phyloP scores from a whole-genome alignment of 1,140 invertebrate species.

The Cydia fagiglandana region DNA sequence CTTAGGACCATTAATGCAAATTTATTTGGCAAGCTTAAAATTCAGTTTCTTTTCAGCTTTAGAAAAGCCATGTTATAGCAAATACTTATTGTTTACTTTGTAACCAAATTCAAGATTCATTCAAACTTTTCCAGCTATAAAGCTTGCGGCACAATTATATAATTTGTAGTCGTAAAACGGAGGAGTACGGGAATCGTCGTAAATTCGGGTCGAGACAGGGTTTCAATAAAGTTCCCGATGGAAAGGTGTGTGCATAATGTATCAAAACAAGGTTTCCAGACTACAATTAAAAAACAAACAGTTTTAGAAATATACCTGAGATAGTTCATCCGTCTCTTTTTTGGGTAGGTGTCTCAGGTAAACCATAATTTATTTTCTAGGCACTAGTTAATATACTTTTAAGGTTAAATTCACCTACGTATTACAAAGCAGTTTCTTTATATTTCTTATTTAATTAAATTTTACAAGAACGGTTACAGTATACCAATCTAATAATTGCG shows the following conservation, averaged over 20 bases:
- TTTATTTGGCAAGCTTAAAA: slow-evolving; percentile 7
- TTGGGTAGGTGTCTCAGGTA: too few species aligned
- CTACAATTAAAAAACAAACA: background rate
- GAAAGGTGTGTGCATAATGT: slow-evolving; percentile 10
- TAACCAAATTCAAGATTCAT: slow-evolving; percentile 29
- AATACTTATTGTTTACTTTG: slow-evolving; percentile 31
- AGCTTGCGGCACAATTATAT: slow-evolving; percentile 34
- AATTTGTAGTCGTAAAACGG: slow-evolving; percentile 40
- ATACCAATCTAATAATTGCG: too few species aligned
- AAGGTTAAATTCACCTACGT: too few species aligned
- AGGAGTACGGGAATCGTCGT: slow-evolving; percentile 35
- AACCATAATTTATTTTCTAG: too few species aligned
- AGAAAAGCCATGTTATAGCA: background rate
- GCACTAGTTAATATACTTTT: too few species aligned
- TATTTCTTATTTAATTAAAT: too few species aligned
- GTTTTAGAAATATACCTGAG: background rate
- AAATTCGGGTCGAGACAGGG: slow-evolving; percentile 43
- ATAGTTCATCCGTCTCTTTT: too few species aligned
- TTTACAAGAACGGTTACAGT: too few species aligned
- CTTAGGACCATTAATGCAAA: background rate
- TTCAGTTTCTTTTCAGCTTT: background rate
- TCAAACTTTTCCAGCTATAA: slow-evolving; percentile 1
- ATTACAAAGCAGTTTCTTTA: too few species aligned
- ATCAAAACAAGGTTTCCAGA: slow-evolving; percentile 18
- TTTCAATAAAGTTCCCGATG: slow-evolving; percentile 49